Evolutionary conservation across 1,140 invertebrate species (phyloP), one percentile per base, ranked within the genome.

Genomic region (Babylonia areolata): DNA sequence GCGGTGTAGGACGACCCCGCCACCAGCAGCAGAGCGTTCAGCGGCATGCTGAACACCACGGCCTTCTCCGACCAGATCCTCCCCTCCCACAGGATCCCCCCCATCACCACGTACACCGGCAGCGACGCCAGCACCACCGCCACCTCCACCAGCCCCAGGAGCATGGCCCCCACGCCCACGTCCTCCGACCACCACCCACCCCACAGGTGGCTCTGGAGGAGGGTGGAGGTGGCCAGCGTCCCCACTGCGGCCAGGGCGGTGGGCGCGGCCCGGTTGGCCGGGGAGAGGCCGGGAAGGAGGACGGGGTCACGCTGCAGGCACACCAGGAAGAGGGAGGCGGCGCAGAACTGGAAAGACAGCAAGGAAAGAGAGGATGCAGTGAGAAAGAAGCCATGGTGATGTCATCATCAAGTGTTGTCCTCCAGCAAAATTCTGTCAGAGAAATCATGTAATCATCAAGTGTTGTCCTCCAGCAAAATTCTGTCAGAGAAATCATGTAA

Each of bases 301-400:
- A 86, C 33, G 31, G 84, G 77, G 85, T 92, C 91, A 51, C 87
- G 89, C 35, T 92, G 91, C 46, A 92, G 84, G 81, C 89, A 91
- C 17, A 89, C 81, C 37, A 92, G 79, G 15, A 91, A 84, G 9
- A 90, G 35, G 9, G 82, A 86, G 3, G 87, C 82, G 39, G 86
- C 89, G 87, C 89, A 90, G 85, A 89, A 92, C 91, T 92, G 86
- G 39, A 88, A 89, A 23, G 28, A n/a, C n/a, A n/a, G n/a, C n/a
- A 23, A 23, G 58, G 20, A 64, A 23, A 64, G 5, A 23, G 58
- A 23, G 58, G 46, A 17, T 0, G 0, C 17, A 17, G 46, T 51
- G n/a, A n/a, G n/a, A n/a, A 51, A 51, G 46, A 51, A 51, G 20
- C 6, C 20, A 51, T 11, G 46, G 46, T 51, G 46, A 6, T 20